These are phyloP conservation scores for Epinotia bilunana DNA, from an alignment of 2,888 invertebrate genomes.

Conservation along the genomic window DNA sequence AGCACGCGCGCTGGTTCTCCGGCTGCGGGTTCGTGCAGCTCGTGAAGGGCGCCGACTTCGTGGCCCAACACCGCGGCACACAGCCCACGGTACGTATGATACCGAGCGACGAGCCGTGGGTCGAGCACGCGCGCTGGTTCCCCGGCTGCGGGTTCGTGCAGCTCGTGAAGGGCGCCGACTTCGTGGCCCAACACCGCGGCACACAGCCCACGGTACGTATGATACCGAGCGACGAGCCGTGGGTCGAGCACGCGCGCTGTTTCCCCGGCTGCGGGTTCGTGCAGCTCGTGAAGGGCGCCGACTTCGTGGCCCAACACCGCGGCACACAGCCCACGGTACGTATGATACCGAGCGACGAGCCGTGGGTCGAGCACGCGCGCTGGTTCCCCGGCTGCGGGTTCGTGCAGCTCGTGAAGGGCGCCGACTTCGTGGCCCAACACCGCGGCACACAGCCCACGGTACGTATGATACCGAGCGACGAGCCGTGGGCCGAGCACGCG, in stretches of 20 bases:
- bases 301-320: too few species aligned
- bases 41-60: too few species aligned
- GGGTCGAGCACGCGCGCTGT: slow-evolving; percentile 97
- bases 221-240: slow-evolving; percentile 91
- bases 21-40: too few species aligned
- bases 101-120: slow-evolving; percentile 94
- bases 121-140: slow-evolving; percentile 97
- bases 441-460: too few species aligned
- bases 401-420: slow-evolving; percentile 89
- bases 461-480: slow-evolving; percentile 85
- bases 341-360: slow-evolving; percentile 88
- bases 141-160: slow-evolving; percentile 87
- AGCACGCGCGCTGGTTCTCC: too few species aligned
- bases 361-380: slow-evolving; percentile 97
- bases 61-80: too few species aligned
- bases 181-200: too few species aligned
- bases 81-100: too few species aligned
- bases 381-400: slow-evolving; percentile 94
- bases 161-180: slow-evolving; percentile 89
- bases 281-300: slow-evolving; percentile 89
- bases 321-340: too few species aligned
- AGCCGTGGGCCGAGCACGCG: slow-evolving; percentile 97
- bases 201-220: too few species aligned
- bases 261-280: slow-evolving; percentile 90
- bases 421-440: slow-evolving; percentile 50